Percentiles rank a stretch among this genome's conserved stretches.
These are phyloP conservation scores for Orthosia gracilis DNA, from an alignment of 2,888 invertebrate genomes.

Conservation along the genomic window DNA sequence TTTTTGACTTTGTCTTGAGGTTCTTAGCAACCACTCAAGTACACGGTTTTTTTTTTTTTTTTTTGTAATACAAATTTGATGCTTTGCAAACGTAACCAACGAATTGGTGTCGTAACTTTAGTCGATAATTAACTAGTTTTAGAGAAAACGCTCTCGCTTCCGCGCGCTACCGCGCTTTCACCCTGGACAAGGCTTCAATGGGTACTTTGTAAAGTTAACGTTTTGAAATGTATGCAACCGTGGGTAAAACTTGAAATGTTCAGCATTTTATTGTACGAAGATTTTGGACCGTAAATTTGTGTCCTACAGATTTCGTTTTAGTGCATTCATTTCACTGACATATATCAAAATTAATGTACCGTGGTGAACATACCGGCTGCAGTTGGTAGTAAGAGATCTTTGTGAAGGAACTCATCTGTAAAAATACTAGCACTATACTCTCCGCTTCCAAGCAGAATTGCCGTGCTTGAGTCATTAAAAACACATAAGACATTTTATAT, in stretches of 20 bases:
- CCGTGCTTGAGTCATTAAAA: background rate
- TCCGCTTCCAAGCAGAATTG: background rate
- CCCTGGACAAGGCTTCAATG: constrained; percentile 10
- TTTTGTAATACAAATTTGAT: no score
- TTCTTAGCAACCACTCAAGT: no score
- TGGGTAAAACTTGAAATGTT: constrained; percentile 35
- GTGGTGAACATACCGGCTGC: background rate
- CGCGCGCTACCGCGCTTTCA: background rate
- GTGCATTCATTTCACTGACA: constrained; percentile 18
- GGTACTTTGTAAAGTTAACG: constrained; percentile 51
- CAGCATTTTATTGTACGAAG: constrained; percentile 39
- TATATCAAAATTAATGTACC: constrained; percentile 23
- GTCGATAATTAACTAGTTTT: no score
- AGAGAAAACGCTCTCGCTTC: no score
- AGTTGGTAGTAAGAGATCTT: background rate
- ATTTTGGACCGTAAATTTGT: constrained; percentile 36
- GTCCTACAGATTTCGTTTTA: constrained; percentile 12
- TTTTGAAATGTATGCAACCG: constrained; percentile 44
- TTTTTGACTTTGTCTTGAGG: no score
- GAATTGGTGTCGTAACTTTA: no score
- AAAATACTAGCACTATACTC: background rate
- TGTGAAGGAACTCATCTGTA: background rate
- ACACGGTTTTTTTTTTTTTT: no score
- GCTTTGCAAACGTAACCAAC: no score
- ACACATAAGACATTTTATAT: background rate